Base-by-base conservation (phyloP, 2,888 invertebrate genomes). In the Drosophila leonis region DNA sequence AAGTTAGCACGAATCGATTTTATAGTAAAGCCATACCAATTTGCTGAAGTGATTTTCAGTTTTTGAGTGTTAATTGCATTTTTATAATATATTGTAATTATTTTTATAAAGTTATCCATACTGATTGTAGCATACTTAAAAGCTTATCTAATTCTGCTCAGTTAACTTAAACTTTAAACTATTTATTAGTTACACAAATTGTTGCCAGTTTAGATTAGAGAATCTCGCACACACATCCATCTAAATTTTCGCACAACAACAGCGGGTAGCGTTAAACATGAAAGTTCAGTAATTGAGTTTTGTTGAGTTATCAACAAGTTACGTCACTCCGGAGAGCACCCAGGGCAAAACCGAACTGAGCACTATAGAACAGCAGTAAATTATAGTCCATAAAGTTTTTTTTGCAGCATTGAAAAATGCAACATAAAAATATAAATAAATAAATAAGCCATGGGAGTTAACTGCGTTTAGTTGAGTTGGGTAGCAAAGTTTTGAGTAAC, bases 211-310 rank as follows among this genome's bases (percentile, higher is more conserved):
- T 44, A 42, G 33, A 61, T 29, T 24, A 24, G n/a, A n/a, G n/a
- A n/a, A n/a, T n/a, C n/a, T n/a, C n/a, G n/a, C 44, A 15, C 29
- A 52, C 37, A 51, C 55, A 27, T 9, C 7, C 8, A 20, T 48
- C 31, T 31, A 9, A 31, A 49, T 44, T 37, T 29, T 29, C 24
- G 20, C 4, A 24, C 13, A 6, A 13, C 27, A 27, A 4, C 18
- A 35, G 27, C 35, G 33, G 12, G 13, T 33, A n/a, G 13, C 35
- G 27, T 35, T 49, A 56, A 57, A 62, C 67, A 52, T 54, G 27
- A 88, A 83, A 78, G 78, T 82, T 65, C 69, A 72, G 69, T 87
- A 87, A 89, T 87, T 84, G 76, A 74, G 76, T 84, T 88, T 78
- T 65, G 44, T 52, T 41, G 62, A 78, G 84, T 78, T 81, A 86